These are phyloP conservation scores for Lydus trimaculatus DNA, from an alignment of 2,888 invertebrate species.

Conservation along the genomic window DNA sequence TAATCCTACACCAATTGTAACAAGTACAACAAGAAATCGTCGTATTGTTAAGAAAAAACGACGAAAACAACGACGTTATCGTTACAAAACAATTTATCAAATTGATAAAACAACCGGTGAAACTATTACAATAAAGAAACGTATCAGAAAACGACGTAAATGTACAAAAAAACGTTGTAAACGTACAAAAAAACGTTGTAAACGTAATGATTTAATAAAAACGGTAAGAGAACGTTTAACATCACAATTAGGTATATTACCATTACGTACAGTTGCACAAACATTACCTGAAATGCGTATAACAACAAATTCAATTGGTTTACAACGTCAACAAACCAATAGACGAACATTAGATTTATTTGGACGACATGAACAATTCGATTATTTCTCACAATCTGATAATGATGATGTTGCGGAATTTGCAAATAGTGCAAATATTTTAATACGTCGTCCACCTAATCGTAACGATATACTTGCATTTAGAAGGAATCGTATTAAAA, in stretches of 20 bases:
- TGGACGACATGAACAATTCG: slow-evolving; percentile 72
- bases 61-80: slow-evolving; percentile 52
- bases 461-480: slow-evolving; percentile 55
- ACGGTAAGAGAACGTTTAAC: slow-evolving; percentile 64
- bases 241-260: slow-evolving; percentile 62
- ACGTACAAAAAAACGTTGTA: slow-evolving; percentile 19
- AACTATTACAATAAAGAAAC: slow-evolving; percentile 66
- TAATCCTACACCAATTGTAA: slow-evolving; percentile 20
- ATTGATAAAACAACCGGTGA: slow-evolving; percentile 66
- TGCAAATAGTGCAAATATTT: slow-evolving; percentile 37
- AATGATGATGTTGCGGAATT: slow-evolving; percentile 33
- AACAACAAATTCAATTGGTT: slow-evolving; percentile 33
- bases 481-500: slow-evolving; percentile 61
- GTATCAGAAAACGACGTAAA: slow-evolving; percentile 44
- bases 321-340: slow-evolving; percentile 58
- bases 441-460: slow-evolving; percentile 60
- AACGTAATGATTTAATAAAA: slow-evolving; percentile 38
- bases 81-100: slow-evolving; percentile 73
- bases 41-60: slow-evolving; percentile 50
- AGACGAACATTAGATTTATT: slow-evolving; percentile 70
- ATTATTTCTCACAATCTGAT: slow-evolving; percentile 66
- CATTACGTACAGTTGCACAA: slow-evolving; percentile 52
- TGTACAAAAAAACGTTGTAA: slow-evolving; percentile 21
- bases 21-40: slow-evolving; percentile 34
- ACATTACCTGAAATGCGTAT: slow-evolving; percentile 53